Evolutionary conservation across 2,113 vertebrate genomes (phyloP).

Genomic region (Bubalus kerabau): DNA sequence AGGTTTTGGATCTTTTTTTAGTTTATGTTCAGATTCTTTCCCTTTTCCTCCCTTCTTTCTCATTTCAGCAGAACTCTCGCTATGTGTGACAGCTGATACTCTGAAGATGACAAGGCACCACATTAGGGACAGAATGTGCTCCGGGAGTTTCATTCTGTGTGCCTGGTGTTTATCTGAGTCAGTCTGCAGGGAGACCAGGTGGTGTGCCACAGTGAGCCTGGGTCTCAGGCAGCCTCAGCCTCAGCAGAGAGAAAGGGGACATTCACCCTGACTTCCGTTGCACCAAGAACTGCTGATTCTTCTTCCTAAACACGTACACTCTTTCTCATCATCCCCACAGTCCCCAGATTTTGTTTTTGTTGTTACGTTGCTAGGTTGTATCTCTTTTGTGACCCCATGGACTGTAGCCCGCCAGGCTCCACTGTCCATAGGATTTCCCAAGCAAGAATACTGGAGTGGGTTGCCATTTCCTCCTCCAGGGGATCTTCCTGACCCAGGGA

Average conservation of each 20-base stretch:
- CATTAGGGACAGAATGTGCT: slow-evolving; percentile 22
- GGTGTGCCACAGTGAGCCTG: neutral
- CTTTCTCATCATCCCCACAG: fast-evolving
- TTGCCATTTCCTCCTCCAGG: neutral
- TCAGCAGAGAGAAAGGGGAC: neutral
- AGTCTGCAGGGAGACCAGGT: neutral
- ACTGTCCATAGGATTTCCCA: neutral
- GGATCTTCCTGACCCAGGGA: neutral
- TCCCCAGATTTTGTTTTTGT: neutral
- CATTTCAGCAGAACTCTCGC: neutral
- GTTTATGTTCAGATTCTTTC: slow-evolving; percentile 1
- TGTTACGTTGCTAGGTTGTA: neutral
- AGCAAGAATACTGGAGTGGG: neutral
- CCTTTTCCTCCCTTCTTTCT: neutral
- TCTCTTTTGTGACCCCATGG: neutral
- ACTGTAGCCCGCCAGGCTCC: fast-evolving
- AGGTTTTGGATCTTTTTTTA: neutral
- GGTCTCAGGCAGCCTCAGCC: neutral
- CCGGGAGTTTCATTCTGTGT: neutral
- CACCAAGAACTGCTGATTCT: neutral
- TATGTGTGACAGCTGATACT: slow-evolving; percentile 13
- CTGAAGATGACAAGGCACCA: slow-evolving; percentile 30
- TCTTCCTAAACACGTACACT: neutral
- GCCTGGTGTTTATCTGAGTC: neutral
- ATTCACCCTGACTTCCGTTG: fast-evolving